phyloP scores from a whole-genome alignment of 1,140 invertebrate species.

The Penaeus indicus region DNA sequence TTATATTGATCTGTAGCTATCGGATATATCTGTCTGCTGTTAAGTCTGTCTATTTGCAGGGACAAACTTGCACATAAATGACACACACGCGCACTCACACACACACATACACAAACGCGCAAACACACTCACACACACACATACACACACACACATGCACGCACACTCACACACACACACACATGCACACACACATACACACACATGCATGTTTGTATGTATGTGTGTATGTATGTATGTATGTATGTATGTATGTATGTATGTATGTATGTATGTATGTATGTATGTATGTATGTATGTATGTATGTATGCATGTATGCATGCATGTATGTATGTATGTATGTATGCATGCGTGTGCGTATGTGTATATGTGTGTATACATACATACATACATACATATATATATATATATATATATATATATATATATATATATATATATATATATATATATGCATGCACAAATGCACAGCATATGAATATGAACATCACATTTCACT shows the following conservation, averaged over 20 bases:
- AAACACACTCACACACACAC: too few species aligned
- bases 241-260: neutral
- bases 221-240: too few species aligned
- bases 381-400: constrained; percentile 12
- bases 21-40: too few species aligned
- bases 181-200: too few species aligned
- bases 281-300: neutral
- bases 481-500: neutral
- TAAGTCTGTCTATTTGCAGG: too few species aligned
- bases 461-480: constrained; percentile 8
- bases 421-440: neutral
- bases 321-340: neutral
- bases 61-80: too few species aligned
- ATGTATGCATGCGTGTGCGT: neutral
- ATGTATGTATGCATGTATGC: neutral
- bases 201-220: too few species aligned
- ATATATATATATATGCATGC: neutral
- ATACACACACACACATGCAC: too few species aligned
- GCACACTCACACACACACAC: too few species aligned
- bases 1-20: too few species aligned
- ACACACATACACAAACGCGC: too few species aligned
- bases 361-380: neutral
- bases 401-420: constrained; percentile 27
- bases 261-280: neutral
- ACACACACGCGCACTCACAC: too few species aligned